These are phyloP conservation scores for Echinops telfairi DNA, from an alignment of 2,113 vertebrate genomes.

Conservation along the genomic window DNA sequence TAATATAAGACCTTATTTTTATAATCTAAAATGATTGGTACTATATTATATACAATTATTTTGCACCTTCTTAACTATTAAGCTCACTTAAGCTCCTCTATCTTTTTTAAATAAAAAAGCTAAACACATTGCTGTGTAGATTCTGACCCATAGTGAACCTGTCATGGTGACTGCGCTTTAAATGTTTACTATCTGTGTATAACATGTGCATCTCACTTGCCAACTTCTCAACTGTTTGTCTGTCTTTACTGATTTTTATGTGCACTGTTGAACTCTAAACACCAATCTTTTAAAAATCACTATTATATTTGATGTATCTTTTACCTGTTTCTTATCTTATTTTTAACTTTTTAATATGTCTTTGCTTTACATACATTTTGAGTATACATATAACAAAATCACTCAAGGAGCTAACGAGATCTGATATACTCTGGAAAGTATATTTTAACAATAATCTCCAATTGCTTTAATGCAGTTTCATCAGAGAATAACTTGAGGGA, in stretches of 20 bases:
- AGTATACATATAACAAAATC: conserved; percentile 12
- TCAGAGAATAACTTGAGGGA: background rate
- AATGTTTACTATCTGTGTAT: background rate
- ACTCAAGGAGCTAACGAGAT: background rate
- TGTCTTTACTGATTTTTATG: background rate
- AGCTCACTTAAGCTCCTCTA: background rate
- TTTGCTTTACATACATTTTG: background rate
- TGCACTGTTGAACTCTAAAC: background rate
- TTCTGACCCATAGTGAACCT: too few species aligned
- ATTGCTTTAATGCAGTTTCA: background rate
- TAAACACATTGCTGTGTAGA: background rate
- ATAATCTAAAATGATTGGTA: background rate
- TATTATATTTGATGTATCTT: background rate
- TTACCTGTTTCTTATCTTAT: background rate
- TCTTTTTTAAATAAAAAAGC: background rate
- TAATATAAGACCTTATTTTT: too few species aligned
- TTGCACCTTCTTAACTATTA: background rate
- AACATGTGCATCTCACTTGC: background rate
- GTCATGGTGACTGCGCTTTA: background rate
- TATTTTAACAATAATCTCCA: background rate
- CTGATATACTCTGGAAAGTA: background rate
- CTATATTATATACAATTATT: background rate
- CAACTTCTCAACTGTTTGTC: background rate
- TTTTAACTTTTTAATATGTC: background rate
- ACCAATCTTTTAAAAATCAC: background rate